These are phyloP conservation scores for Vombatus ursinus DNA, from an alignment of 2,113 vertebrate genomes.

Conservation along the genomic window DNA sequence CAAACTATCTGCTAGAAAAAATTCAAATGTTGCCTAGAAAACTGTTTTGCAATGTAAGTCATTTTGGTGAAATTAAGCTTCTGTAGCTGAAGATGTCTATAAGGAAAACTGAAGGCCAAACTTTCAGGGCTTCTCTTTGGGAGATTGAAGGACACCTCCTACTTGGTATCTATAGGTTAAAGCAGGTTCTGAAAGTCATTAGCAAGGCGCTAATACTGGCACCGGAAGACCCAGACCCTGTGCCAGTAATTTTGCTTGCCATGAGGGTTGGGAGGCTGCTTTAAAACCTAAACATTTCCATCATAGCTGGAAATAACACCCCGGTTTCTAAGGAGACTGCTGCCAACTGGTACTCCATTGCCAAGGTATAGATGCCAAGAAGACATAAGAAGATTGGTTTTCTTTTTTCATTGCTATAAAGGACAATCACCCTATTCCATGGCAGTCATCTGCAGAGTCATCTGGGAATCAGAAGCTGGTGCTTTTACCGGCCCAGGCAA, in stretches of 20 bases:
- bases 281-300: constrained; percentile 22
- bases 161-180: constrained; percentile 1
- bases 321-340: constrained; percentile 19
- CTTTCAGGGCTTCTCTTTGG: not conserved
- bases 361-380: constrained; percentile 49
- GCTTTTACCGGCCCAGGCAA: constrained; percentile 50
- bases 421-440: not conserved
- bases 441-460: constrained; percentile 53
- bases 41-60: not conserved
- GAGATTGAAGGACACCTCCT: not conserved
- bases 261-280: not conserved
- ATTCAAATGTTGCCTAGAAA: not conserved
- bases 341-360: constrained; percentile 1
- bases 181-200: constrained; percentile 50
- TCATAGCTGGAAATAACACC: constrained; percentile 35
- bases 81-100: not conserved
- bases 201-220: constrained; percentile 25
- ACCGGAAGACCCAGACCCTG: not conserved
- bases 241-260: constrained; percentile 32
- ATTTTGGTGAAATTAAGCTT: not conserved
- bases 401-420: not conserved
- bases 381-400: constrained; percentile 29
- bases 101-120: not conserved
- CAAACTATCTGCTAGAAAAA: not conserved
- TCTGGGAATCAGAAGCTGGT: constrained; percentile 41